Evolutionary conservation across 1,140 invertebrate species (phyloP), one percentile per base, ranked within the genome.

Genomic region (Whitmania pigra): DNA sequence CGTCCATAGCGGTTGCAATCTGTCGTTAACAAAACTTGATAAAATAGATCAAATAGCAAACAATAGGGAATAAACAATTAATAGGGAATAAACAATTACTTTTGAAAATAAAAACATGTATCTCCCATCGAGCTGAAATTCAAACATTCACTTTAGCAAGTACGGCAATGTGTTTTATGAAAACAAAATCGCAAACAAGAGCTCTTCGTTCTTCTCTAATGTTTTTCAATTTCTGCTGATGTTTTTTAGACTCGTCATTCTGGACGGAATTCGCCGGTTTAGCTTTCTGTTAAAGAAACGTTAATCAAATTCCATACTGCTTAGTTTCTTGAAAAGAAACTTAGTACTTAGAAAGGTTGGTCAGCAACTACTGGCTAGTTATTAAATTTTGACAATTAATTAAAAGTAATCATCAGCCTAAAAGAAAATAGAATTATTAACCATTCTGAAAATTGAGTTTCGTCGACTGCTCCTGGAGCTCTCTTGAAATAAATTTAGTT

Each of bases 1-100:
- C 53, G 15, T 75, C 77, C 22, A 82, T 67, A 31, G 78, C 77
- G 76, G 80, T 75, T 2, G 78, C 76, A 55, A 81, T 67, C 77
- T 79, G 74, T 15, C 36, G 36, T 27, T 22, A 31, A 67, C 11
- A 6, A 18, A 27, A 67, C 6, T 27, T 11, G 3, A 36, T 18
- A 31, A 29, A 29, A 31, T 15, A 25, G 36, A 31, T 29, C 13
- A 6, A 31, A 31, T 31, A 15, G 25, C 25, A 71, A 69, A 31
- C 22, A 49, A 15, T 36, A 31, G 11, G 3, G 25, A 31, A 40
- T 29, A 29, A 6, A 6, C 6, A 40, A 40, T n/a, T 5, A 25
- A 68, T n/a, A 36, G n/a, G n/a, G n/a, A 68, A 29, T 31, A 31
- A 68, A 29, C 0, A 31, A 68, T 68, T 68, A 68, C 67, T 36